These are phyloP conservation scores for Betta splendens DNA, from an alignment of 2,797 vertebrate species.

Conservation along the genomic window DNA sequence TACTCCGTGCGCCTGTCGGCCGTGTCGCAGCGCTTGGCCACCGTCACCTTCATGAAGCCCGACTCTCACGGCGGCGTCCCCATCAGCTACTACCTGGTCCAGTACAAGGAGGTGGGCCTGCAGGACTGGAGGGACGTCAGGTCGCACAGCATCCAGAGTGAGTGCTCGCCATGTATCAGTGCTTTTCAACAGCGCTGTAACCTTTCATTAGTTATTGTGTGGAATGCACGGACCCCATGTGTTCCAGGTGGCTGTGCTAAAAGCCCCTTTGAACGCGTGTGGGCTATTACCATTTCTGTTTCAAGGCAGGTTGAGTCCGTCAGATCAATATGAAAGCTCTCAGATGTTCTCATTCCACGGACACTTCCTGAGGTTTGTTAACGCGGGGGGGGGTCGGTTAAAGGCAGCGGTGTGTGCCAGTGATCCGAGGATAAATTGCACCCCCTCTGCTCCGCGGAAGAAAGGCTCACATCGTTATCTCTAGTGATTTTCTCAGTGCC, in stretches of 20 bases:
- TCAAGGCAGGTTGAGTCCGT: neutral
- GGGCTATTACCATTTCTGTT: neutral
- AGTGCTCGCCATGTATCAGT: too few species aligned
- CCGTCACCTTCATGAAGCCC: constrained; percentile 93
- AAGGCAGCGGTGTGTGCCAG: neutral
- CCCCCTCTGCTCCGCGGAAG: neutral
- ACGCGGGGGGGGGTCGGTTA: neutral
- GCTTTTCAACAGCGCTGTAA: neutral
- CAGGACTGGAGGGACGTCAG: constrained; percentile 93
- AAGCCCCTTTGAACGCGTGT: neutral
- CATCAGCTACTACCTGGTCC: constrained; percentile 95
- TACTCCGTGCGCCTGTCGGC: constrained; percentile 91
- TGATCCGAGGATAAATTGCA: neutral
- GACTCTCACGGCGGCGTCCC: constrained; percentile 97
- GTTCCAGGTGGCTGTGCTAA: too few species aligned
- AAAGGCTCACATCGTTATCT: neutral
- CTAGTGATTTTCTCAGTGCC: neutral
- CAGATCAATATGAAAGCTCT: constrained; percentile 11
- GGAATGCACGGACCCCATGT: neutral
- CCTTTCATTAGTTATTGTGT: neutral
- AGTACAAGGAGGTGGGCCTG: constrained; percentile 90
- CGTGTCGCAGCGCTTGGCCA: constrained; percentile 93
- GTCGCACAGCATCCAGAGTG: constrained; percentile 95
- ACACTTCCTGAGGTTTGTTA: neutral
- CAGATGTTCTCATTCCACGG: neutral